A percentile compares a stretch with the other conserved stretches of the same genome.
phyloP scores from a whole-genome alignment of 1,140 invertebrate genomes.

The Drosophila pandora region DNA sequence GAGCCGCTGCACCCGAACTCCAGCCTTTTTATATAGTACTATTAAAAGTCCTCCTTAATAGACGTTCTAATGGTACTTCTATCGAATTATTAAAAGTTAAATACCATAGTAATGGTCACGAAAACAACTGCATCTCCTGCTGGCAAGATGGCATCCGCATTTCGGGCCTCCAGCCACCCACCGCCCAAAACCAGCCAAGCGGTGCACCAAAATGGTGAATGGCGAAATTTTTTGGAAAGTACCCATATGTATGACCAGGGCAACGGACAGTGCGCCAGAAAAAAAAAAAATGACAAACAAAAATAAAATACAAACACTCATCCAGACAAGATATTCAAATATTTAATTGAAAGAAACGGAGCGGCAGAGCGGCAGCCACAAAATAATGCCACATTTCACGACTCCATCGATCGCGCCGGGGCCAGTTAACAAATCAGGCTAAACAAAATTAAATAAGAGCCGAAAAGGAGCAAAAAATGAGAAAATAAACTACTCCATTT shows the following conservation, averaged over 20 bases:
- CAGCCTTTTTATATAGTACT: not conserved
- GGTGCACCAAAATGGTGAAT: constrained; percentile 37
- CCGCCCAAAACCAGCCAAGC: constrained; percentile 7
- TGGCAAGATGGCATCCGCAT: constrained; percentile 41
- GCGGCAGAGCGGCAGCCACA: constrained; percentile 1
- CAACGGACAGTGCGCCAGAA: constrained; percentile 14
- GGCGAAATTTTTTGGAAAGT: constrained; percentile 64
- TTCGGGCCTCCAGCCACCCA: constrained; percentile 10
- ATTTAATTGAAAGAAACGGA: constrained; percentile 64
- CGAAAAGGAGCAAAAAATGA: not conserved
- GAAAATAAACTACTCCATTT: constrained; percentile 61
- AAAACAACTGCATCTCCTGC: not conserved
- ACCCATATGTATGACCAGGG: constrained; percentile 27
- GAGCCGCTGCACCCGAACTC: not conserved
- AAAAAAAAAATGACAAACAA: constrained; percentile 21
- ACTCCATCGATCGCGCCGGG: constrained; percentile 31
- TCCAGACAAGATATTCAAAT: constrained; percentile 58
- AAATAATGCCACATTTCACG: constrained; percentile 61
- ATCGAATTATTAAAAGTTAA: constrained; percentile 28
- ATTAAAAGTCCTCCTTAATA: not conserved
- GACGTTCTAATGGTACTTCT: constrained; percentile 1
- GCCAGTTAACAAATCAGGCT: constrained; percentile 42
- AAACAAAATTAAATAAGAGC: constrained; percentile 35
- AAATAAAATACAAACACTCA: constrained; percentile 39
- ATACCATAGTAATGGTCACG: not conserved